phyloP scores from a whole-genome alignment of 2,888 invertebrate genomes.

The Epinotia bilunana region DNA sequence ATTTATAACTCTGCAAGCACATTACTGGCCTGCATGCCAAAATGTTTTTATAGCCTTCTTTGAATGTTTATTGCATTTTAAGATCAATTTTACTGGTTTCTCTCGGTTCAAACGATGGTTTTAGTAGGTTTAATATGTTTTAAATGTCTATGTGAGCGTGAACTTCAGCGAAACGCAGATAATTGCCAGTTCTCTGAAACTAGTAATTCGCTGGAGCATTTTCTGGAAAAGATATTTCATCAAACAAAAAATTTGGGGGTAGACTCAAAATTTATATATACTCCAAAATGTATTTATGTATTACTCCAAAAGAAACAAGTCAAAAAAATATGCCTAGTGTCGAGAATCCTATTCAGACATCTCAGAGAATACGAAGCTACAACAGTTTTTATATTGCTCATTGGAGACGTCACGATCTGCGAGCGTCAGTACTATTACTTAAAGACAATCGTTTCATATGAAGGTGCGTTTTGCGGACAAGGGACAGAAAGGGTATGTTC shows the following conservation, averaged over 20 bases:
- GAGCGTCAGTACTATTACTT: no score
- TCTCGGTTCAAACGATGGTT: slow-evolving; percentile 4
- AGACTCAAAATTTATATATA: background rate
- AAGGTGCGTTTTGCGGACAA: no score
- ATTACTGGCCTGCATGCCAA: slow-evolving; percentile 14
- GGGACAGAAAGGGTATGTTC: no score
- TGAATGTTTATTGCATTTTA: slow-evolving; percentile 14
- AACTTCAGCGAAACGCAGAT: background rate
- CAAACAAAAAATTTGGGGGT: no score
- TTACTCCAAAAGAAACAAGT: no score
- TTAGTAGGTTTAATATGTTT: slow-evolving; percentile 12
- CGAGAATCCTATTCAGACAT: no score
- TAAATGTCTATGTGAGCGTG: slow-evolving; percentile 13
- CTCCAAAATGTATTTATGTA: no score
- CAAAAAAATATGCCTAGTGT: no score
- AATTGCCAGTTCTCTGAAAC: background rate
- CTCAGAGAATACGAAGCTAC: no score
- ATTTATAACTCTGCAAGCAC: slow-evolving; percentile 14
- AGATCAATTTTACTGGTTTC: slow-evolving; percentile 13
- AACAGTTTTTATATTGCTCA: no score
- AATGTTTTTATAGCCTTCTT: slow-evolving; percentile 18
- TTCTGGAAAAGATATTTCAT: background rate
- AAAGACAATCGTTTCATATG: no score
- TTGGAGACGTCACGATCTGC: no score
- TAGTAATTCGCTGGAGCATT: background rate